Evolutionary conservation across 2,888 invertebrate species (phyloP), one percentile per base, ranked within the genome.

Genomic region (Lepidocyrtinus sp.): DNA sequence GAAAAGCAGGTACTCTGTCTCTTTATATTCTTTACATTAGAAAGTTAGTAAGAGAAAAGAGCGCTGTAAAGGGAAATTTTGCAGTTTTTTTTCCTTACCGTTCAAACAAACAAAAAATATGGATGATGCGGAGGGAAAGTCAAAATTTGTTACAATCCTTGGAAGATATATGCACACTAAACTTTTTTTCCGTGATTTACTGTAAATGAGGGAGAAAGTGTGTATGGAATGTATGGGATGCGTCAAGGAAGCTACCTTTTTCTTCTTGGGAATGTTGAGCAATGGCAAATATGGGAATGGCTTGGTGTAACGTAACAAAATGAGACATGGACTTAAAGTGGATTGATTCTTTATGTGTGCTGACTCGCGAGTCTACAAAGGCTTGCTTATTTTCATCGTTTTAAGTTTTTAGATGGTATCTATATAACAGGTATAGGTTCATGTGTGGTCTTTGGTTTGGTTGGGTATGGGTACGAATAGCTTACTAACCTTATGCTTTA

Each of bases 31-130:
- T n/a, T n/a, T n/a, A n/a, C n/a, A n/a, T n/a, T n/a, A n/a, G n/a
- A n/a, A n/a, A n/a, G n/a, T n/a, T n/a, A n/a, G n/a, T n/a, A n/a
- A 3, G n/a, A 59, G 59, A 59, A 22, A 59, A 59, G 22, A 21
- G 59, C 59, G 71, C 65, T 72, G 67, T 59, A 59, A 72, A 72
- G 61, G 61, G 21, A 36, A 72, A 68, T 67, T 72, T 72, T 77
- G 26, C 69, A 68, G 61, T 67, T 72, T 71, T 76, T 36, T 36
- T 36, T 36, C 36, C 36, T 59, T 59, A 55, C 65, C 72, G 62
- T 77, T 77, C 72, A 72, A 77, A 77, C 77, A 77, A 67, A 71
- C 61, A 71, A 61, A 76, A 65, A 71, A 26, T 65, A 71, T 64
- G 77, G 59, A 55, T 55, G 55, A n/a, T n/a, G n/a, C 55, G 55